Evolutionary conservation across 2,113 vertebrate species (phyloP), one percentile per base, ranked within the genome.

Genomic region (Lophotis ruficrista): DNA sequence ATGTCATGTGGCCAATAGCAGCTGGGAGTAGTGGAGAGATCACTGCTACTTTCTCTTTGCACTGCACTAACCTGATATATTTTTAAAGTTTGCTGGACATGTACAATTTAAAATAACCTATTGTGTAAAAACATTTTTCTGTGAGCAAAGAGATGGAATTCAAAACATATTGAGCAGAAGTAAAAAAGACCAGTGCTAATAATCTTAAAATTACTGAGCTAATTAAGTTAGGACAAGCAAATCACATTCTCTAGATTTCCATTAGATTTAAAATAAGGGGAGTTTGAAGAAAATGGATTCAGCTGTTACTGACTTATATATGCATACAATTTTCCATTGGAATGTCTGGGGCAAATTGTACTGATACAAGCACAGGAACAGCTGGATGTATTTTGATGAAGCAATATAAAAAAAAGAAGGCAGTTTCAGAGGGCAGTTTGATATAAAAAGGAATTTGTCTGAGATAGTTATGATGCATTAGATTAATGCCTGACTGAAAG

Each of bases 351-450:
- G 93, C 78, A 97, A 93, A 96, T 72, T 79, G 91, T 91, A 61
- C 73, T 61, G 57, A 93, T 94, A 84, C 73, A 87, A 93, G 77
- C 73, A 60, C 37, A 64, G 70, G 37, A 96, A 96, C 95, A 96
- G 93, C 93, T 97, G 95, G 91, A 95, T 95, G 77, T 82, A 85
- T 94, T 97, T 96, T 96, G 89, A 95, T 71, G 95, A 91, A 95
- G 85, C 61, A 89, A 86, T 80, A 54, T 92, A 84, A 93, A 65
- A 62, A 27, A 38, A 68, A 61, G 4, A 13, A 56, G 43, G 35
- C 60, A 50, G 45, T 91, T 97, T 91, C 45, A 89, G 73, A 68
- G 73, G 48, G 50, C 54, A 94, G 77, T 87, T 85, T 91, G 81
- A 79, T 97, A 95, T 57, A 62, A 91, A 90, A 93, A 69, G 24